Percentiles rank a stretch among this genome's conserved stretches.
Conservation (phyloP, 2,797 vertebrate species). For the Cossypha niveicapilla region DNA sequence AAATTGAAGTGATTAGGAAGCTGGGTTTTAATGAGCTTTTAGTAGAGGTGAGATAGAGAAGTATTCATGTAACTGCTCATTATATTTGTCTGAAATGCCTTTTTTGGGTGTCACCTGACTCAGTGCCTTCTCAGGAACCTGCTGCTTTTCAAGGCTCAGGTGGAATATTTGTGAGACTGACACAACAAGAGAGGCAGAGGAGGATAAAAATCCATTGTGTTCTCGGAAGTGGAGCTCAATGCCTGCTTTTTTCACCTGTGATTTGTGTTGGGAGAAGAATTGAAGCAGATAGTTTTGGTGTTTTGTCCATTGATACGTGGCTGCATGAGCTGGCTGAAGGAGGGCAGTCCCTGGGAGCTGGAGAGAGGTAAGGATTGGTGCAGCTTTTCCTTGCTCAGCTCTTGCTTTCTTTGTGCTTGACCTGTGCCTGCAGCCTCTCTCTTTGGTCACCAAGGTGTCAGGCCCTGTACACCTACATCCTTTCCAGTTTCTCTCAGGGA, state of each 20-base stretch:
- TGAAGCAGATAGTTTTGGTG: not conserved
- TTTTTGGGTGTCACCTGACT: not conserved
- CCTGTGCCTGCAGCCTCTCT: not conserved
- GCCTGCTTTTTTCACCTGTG: not conserved
- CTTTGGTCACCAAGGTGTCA: not conserved
- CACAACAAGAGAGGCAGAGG: not conserved
- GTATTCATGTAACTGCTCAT: not conserved
- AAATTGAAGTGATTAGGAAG: not conserved
- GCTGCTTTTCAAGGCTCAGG: not conserved
- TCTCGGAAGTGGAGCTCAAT: not conserved
- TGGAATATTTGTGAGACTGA: not conserved
- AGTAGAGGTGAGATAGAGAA: not conserved
- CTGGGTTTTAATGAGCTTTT: not conserved
- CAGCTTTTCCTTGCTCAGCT: not conserved
- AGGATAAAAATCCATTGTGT: not conserved
- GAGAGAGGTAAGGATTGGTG: not conserved
- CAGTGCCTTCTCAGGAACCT: not conserved
- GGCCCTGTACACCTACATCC: accelerated
- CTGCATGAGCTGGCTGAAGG: not conserved
- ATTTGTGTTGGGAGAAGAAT: not conserved
- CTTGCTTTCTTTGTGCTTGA: not conserved
- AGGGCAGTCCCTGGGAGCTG: not conserved
- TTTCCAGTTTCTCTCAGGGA: not conserved
- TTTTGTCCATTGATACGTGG: not conserved
- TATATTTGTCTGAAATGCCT: not conserved